Percentiles rank a stretch among this genome's conserved stretches.
These are phyloP conservation scores for Zonotrichia leucophrys DNA, from an alignment of 2,113 vertebrate genomes.

Conservation along the genomic window DNA sequence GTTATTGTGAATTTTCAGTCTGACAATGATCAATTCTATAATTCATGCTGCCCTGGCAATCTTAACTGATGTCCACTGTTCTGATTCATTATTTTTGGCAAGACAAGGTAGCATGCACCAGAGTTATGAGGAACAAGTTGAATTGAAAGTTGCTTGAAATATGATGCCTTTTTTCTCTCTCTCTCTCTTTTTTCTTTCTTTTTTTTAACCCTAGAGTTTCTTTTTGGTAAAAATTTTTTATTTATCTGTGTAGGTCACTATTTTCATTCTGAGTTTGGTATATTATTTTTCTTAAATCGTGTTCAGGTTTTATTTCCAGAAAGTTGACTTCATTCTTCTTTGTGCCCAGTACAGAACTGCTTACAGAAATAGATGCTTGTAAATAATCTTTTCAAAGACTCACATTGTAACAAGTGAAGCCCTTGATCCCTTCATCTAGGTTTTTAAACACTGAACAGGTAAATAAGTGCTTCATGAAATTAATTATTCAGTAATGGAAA, in stretches of 20 bases:
- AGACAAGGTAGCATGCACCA: neutral
- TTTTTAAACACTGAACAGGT: neutral
- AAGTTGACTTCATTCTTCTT: neutral
- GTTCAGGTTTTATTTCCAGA: neutral
- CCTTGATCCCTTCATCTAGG: neutral
- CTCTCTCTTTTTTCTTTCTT: too few relatives aligned
- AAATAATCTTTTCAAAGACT: neutral
- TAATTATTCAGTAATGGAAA: neutral
- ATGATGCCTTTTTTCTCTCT: neutral
- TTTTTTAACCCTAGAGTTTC: neutral
- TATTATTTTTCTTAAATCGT: neutral
- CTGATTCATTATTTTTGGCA: neutral
- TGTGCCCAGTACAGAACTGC: neutral
- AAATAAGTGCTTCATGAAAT: constrained; percentile 1
- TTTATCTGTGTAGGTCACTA: neutral
- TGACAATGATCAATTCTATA: neutral
- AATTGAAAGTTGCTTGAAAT: neutral
- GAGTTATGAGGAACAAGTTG: neutral
- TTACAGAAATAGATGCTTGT: neutral
- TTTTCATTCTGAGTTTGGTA: neutral
- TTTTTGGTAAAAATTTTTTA: neutral
- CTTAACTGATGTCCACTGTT: neutral
- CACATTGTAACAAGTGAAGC: neutral
- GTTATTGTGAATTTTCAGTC: neutral
- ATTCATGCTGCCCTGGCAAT: neutral